These are phyloP conservation scores for Chaunax sp. DNA, from an alignment of 2,797 vertebrate species.

Conservation along the genomic window DNA sequence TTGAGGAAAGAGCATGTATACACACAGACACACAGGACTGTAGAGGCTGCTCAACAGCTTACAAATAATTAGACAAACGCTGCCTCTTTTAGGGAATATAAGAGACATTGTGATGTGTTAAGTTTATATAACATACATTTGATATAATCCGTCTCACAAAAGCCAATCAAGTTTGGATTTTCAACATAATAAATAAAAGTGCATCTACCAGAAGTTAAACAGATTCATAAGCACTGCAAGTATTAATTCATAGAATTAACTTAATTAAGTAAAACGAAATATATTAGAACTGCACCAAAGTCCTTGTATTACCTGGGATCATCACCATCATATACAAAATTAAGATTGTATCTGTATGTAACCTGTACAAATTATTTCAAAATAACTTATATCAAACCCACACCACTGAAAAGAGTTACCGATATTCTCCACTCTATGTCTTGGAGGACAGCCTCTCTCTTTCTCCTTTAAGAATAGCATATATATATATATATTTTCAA, in stretches of 20 bases:
- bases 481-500: neutral
- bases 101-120: neutral
- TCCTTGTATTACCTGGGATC: neutral
- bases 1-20: neutral
- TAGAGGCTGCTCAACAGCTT: constrained; percentile 20
- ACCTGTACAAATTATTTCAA: constrained; percentile 8
- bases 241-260: too few species aligned
- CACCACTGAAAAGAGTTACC: neutral
- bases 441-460: neutral
- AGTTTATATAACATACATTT: neutral
- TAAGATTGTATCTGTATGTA: neutral
- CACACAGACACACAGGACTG: neutral
- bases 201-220: too few species aligned
- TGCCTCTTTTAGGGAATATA: too few species aligned
- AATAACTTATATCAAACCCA: neutral
- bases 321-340: too few species aligned
- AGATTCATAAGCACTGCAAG: too few species aligned
- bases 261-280: constrained; percentile 1
- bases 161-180: constrained; percentile 3
- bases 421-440: too few species aligned
- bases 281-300: neutral
- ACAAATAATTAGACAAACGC: neutral
- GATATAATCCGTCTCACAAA: neutral
- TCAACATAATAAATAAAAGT: too few species aligned
- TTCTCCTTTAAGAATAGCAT: neutral